phyloP scores from a whole-genome alignment of 1,140 invertebrate species.

The Chionoecetes opilio region DNA sequence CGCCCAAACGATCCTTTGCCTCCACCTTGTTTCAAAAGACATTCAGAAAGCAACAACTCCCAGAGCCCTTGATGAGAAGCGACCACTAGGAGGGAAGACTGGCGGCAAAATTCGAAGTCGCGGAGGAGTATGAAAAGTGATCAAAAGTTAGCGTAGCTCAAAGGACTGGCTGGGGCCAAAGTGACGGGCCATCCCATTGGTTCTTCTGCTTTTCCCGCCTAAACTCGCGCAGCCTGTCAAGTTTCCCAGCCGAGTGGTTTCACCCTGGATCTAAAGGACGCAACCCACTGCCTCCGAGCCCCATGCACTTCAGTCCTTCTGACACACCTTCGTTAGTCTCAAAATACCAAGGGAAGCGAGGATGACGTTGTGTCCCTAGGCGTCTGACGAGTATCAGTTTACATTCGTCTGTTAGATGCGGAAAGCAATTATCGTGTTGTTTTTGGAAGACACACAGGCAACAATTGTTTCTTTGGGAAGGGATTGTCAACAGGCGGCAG shows the following conservation, averaged over 20 bases:
- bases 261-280: conserved; percentile 43
- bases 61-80: neutral
- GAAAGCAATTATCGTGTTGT: conserved; percentile 80
- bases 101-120: neutral
- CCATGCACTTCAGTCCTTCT: neutral
- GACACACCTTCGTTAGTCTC: neutral
- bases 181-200: conserved; percentile 77
- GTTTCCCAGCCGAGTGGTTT: conserved; percentile 79
- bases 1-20: neutral
- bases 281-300: neutral
- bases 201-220: conserved; percentile 80
- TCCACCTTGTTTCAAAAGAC: neutral
- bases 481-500: conserved; percentile 71
- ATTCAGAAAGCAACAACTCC: neutral
- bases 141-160: conserved; percentile 38
- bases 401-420: conserved; percentile 80
- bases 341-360: neutral
- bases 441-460: conserved; percentile 77
- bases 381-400: conserved; percentile 67
- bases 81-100: neutral
- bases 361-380: neutral
- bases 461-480: conserved; percentile 78
- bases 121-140: conserved; percentile 21
- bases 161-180: conserved; percentile 44
- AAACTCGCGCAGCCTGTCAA: conserved; percentile 80